Base-by-base conservation (phyloP, 2,113 vertebrate genomes). In the Ahaetulla prasina region DNA sequence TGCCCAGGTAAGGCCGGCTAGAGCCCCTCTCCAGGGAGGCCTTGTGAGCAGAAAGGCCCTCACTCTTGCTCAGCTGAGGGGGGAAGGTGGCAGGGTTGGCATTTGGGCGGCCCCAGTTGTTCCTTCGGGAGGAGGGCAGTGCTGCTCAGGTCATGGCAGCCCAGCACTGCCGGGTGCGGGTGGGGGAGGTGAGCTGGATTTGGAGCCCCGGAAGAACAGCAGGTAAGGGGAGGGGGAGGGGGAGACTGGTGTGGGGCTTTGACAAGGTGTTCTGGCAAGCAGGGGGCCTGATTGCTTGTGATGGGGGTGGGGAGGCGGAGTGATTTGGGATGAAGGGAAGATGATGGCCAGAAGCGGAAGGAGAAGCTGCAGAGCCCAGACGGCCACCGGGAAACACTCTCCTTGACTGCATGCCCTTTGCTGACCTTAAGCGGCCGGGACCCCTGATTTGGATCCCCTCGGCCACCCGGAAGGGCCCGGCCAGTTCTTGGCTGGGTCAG, bases 1-100 rank as follows among this genome's bases (percentile, higher is more conserved):
- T 97, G 97, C 95, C 97, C 98, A 98, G 99, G 99, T 99, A 97
- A 98, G 97, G 94, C 93, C 12, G 1, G 50, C 25, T 4, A 8
- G n/a, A 35, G 63, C 63, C 5, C 63, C 63, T 18, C 35, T 39
- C 6, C 18, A 4, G 74, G 74, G n/a, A 7, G 0, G 5, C 3
- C 35, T 8, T 0, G 18, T 39, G 68, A n/a, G n/a, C 35, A 35
- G 68, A 35, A 39, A 35, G 5, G 68, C 16, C 27, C 60, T 4
- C 60, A n/a, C 60, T 14, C 0, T 57, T 12, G 1, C 57, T 68
- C 63, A 43, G 68, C 68, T 35, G n/a, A 18, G 14, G 6, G 68
- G 63, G 14, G 14, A 7, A 68, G 63, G 30, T 0, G 4, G 60
- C 4, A 11, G 11, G 11, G 11, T 12, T 4, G 63, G 30, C 12